Evolutionary conservation across 2,888 invertebrate species (phyloP).

Genomic region (Girardia tigrina): DNA sequence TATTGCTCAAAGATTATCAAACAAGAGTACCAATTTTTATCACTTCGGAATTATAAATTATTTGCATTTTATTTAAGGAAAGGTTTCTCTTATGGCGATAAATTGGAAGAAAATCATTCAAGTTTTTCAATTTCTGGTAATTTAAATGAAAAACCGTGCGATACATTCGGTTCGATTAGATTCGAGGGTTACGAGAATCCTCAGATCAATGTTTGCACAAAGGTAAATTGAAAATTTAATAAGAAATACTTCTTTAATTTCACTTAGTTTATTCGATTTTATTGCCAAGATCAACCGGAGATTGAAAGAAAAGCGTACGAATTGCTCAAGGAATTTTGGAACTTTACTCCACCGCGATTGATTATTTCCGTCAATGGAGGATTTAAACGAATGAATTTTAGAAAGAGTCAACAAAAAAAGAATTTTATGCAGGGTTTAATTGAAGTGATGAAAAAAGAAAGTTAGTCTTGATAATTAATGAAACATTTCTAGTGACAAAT

Average conservation of each 20-base stretch:
- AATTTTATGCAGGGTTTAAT: neutral
- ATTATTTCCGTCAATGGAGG: neutral
- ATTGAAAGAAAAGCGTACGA: neutral
- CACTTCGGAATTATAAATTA: too few relatives aligned
- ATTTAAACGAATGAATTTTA: slow-evolving; percentile 12
- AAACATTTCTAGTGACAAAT: too few relatives aligned
- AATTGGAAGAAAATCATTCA: too few relatives aligned
- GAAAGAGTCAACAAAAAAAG: neutral
- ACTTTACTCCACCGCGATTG: neutral
- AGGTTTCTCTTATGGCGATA: too few relatives aligned
- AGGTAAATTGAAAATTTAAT: neutral
- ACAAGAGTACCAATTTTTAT: too few relatives aligned
- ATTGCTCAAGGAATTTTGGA: neutral
- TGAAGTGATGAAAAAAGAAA: neutral
- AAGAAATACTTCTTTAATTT: too few relatives aligned
- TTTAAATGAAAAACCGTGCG: neutral
- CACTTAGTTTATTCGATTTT: too few relatives aligned
- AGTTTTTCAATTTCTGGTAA: too few relatives aligned
- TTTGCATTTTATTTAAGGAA: too few relatives aligned
- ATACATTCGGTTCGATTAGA: neutral
- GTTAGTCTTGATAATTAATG: neutral
- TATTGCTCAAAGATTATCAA: too few relatives aligned
- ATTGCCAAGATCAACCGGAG: too few relatives aligned
- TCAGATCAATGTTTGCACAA: neutral
- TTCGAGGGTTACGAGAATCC: neutral